Conservation (phyloP, 1,140 invertebrate genomes). For the Choristoneura fumiferana region DNA sequence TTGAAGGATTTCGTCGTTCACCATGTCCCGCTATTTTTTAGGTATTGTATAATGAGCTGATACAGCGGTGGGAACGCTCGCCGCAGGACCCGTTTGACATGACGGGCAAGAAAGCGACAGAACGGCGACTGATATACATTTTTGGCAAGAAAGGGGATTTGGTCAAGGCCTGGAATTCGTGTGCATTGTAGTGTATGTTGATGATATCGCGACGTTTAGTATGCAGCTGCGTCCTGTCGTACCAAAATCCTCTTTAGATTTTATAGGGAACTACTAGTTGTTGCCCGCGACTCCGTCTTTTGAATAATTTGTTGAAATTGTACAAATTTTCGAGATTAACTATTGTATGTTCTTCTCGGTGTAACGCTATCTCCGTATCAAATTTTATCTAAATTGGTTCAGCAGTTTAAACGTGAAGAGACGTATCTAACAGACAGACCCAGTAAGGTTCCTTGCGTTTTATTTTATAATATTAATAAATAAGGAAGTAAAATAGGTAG, state of each 20-base stretch:
- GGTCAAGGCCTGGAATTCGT: background rate
- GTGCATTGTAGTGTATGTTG: background rate
- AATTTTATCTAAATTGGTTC: no score
- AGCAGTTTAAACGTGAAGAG: no score
- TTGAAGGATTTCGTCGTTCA: conserved; percentile 10
- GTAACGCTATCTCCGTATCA: no score
- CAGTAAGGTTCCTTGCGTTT: no score
- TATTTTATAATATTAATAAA: no score
- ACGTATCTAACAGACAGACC: no score
- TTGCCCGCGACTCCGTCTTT: background rate
- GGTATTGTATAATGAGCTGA: conserved; percentile 4
- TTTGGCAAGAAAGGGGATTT: conserved; percentile 7
- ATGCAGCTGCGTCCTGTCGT: conserved; percentile 4
- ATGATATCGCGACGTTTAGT: conserved; percentile 8
- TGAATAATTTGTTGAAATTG: no score
- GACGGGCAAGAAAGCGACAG: no score
- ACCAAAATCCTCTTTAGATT: background rate
- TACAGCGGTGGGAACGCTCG: background rate
- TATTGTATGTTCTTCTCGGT: no score
- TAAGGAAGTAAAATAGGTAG: no score
- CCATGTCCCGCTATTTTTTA: conserved; percentile 5
- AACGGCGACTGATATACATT: conserved; percentile 1
- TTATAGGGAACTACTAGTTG: background rate
- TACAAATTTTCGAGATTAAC: no score
- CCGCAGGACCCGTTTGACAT: no score